Conservation (phyloP, 2,113 vertebrate species). For the Chunga burmeisteri region DNA sequence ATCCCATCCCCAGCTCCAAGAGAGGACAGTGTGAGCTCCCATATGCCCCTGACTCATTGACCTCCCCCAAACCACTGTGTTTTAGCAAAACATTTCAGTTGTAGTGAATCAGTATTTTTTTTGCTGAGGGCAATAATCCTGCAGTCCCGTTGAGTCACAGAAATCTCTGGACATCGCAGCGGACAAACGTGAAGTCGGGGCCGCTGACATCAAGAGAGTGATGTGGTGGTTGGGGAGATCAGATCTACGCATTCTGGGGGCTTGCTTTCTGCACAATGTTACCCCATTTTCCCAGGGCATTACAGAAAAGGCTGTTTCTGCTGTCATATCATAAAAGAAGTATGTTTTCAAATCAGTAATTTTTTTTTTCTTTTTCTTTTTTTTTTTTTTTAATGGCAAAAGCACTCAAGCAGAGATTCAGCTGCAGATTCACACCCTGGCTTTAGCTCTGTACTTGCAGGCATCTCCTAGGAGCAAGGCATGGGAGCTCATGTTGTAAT, state of each 20-base stretch:
- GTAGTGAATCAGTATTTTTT: neutral
- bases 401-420: neutral
- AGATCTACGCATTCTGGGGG: neutral
- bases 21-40: neutral
- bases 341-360: rapidly evolving
- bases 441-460: neutral
- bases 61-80: rapidly evolving
- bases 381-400: neutral
- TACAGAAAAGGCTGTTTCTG: neutral
- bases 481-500: neutral
- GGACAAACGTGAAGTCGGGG: rapidly evolving
- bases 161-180: neutral
- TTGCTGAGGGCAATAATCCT: neutral
- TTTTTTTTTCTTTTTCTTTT: neutral
- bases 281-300: neutral
- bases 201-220: neutral
- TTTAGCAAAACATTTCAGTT: neutral
- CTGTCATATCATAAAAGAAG: neutral
- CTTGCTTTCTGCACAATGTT: neutral
- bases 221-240: neutral
- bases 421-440: neutral
- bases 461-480: neutral
- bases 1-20: neutral
- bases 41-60: rapidly evolving
- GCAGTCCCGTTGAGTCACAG: neutral